Base-by-base conservation (phyloP, 2,888 invertebrate genomes). In the Epinotia brunnichana region DNA sequence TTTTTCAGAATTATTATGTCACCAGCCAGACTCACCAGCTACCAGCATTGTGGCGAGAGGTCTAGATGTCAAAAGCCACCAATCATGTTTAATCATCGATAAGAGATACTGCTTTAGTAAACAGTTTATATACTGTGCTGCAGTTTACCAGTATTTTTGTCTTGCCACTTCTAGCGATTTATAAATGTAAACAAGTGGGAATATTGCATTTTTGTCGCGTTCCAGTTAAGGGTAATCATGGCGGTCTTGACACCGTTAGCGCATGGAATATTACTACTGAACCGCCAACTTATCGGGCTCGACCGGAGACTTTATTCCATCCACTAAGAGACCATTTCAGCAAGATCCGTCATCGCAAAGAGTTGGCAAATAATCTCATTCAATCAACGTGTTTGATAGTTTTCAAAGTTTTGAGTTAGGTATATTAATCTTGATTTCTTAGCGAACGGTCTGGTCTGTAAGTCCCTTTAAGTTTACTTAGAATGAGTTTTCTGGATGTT, bases 101-200 rank as follows among this genome's bases (percentile, higher is more conserved):
- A 35, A 35, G 7, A 9, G 35, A 29, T 29, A 24, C 24, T 24
- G 24, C 29, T 29, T 3, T 24, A 24, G 29, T 0, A 3, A 29
- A 3, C 29, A 3, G 29, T 3, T 4, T 4, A 29, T 3, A 4
- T 5, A 29, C 29, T 29, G 2, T 9, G 7, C 7, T 35, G 35
- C 9, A 1, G 9, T 35, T 48, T 48, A n/a, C 48, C 29, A 29
- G 48, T 48, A 4, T 1, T 15, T 44, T 44, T 48, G 48, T 7
- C n/a, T n/a, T n/a, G 48, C 48, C n/a, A 48, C 48, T 48, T 48
- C 48, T 48, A 48, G 48, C 48, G 7, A 48, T 48, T 44, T 44
- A 44, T 15, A 15, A 35, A 15, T 57, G 44, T 44, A 44, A 41
- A 24, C 19, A 21, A 24, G 21, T 54, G 19, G 11, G 13, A 54